Percentiles rank a stretch among this genome's conserved stretches.
Conservation (phyloP, 1,140 invertebrate species). For the Brachionus rubens region DNA sequence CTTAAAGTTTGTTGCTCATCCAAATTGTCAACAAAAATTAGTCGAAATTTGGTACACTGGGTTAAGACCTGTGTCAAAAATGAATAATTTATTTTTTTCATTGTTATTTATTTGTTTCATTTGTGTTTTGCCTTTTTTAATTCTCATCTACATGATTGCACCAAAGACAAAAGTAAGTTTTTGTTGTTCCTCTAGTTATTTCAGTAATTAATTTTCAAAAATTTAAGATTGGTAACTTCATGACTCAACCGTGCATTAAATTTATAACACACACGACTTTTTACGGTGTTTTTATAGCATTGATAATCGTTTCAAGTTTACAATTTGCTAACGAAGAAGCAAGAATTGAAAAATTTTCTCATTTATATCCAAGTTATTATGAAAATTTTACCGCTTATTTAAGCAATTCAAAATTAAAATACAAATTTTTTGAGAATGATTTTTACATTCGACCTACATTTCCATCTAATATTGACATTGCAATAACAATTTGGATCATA, state of each 20-base stretch:
- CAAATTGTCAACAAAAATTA: conserved; percentile 49
- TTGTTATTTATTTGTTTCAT: conserved; percentile 32
- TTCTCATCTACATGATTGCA: conserved; percentile 19
- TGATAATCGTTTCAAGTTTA: conserved; percentile 62
- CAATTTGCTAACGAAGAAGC: conserved; percentile 22
- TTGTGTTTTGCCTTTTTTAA: conserved; percentile 33
- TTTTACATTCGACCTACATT: conserved; percentile 34
- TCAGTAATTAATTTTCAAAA: conserved; percentile 5
- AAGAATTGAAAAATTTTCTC: conserved; percentile 1
- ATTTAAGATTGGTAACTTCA: conserved; percentile 52
- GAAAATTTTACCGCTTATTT: conserved; percentile 12
- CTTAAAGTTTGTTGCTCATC: conserved; percentile 49
- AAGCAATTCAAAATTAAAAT: neutral
- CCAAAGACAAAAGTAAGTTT: conserved; percentile 40
- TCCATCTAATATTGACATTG: conserved; percentile 40
- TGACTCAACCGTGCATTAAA: conserved; percentile 56
- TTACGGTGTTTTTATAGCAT: conserved; percentile 66
- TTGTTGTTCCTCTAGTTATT: neutral
- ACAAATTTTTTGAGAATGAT: conserved; percentile 37
- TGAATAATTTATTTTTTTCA: conserved; percentile 29
- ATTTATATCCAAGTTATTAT: neutral
- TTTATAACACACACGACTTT: conserved; percentile 63
- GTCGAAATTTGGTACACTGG: conserved; percentile 48
- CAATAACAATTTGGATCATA: conserved; percentile 21
- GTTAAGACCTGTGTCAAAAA: conserved; percentile 12